These are phyloP conservation scores for Congeria kusceri DNA, from an alignment of 2,888 invertebrate genomes.

Conservation along the genomic window DNA sequence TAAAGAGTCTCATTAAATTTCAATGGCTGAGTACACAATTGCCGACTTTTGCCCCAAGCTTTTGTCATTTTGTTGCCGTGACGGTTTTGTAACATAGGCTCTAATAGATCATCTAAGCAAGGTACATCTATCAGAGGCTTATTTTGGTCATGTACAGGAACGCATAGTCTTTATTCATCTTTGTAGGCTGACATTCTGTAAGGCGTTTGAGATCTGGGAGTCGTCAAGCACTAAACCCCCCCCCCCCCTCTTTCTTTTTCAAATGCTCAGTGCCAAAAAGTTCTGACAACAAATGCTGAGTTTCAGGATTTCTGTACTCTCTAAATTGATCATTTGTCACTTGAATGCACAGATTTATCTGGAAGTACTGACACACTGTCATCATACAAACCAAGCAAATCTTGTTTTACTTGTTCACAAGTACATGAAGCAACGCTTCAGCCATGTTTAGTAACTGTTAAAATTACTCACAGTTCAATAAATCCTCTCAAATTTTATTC, in stretches of 20 bases:
- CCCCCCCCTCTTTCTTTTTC: no score
- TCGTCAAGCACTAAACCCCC: no score
- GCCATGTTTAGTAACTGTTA: no score
- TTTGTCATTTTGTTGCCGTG: slow-evolving; percentile 1
- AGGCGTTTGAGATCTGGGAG: slow-evolving; percentile 8
- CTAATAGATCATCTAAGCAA: slow-evolving; percentile 15
- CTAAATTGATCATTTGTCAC: no score
- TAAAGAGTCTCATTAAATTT: background rate
- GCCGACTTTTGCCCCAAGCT: background rate
- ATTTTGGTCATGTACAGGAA: slow-evolving; percentile 30
- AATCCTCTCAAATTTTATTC: no score
- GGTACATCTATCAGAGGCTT: slow-evolving; percentile 21
- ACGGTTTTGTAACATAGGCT: slow-evolving; percentile 3
- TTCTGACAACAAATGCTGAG: no score
- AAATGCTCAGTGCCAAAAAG: no score
- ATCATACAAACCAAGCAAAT: background rate
- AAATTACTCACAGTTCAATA: no score
- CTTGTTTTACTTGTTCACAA: background rate
- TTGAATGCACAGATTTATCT: no score
- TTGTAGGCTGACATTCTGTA: slow-evolving; percentile 32
- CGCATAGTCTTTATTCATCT: slow-evolving; percentile 21
- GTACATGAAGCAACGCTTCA: background rate
- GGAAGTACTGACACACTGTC: no score
- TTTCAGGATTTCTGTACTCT: no score
- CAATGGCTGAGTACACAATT: slow-evolving; percentile 2